Evolutionary conservation across 2,888 invertebrate genomes (phyloP).

Genomic region (Eupithecia tripunctaria): DNA sequence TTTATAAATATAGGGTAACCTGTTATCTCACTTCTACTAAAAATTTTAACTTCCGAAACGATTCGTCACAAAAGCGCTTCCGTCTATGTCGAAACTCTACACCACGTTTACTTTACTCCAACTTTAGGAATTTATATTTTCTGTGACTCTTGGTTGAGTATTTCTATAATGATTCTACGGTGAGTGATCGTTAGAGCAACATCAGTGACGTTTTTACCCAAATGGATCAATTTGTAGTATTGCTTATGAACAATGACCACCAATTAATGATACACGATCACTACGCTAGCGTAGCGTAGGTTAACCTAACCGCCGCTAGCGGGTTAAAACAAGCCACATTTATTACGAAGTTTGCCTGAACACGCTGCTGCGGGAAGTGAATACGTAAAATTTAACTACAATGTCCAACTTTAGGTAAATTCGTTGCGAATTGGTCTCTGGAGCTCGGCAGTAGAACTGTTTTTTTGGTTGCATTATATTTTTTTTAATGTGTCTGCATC

Average conservation of each 20-base stretch:
- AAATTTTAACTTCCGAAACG: neutral
- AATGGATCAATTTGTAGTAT: neutral
- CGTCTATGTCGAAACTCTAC: neutral
- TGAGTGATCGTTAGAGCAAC: neutral
- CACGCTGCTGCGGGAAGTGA: slow-evolving; percentile 51
- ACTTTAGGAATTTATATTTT: too few relatives aligned
- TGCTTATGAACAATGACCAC: neutral
- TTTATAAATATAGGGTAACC: neutral
- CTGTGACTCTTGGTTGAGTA: too few relatives aligned
- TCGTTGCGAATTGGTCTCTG: slow-evolving; percentile 37
- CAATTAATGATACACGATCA: neutral
- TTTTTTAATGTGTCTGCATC: slow-evolving; percentile 14
- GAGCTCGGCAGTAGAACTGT: slow-evolving; percentile 33
- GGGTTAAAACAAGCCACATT: slow-evolving; percentile 56
- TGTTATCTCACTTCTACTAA: neutral
- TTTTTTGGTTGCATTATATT: slow-evolving; percentile 30
- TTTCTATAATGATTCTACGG: neutral
- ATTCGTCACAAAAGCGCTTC: too few relatives aligned
- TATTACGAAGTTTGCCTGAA: slow-evolving; percentile 57
- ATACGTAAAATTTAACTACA: slow-evolving; percentile 59
- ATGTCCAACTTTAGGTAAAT: slow-evolving; percentile 51
- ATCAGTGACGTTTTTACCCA: neutral
- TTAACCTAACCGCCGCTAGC: slow-evolving; percentile 13
- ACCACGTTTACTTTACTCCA: too few relatives aligned
- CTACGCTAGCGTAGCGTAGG: neutral